Conservation (phyloP, 2,888 invertebrate species). For the Podabrus alpinus region DNA sequence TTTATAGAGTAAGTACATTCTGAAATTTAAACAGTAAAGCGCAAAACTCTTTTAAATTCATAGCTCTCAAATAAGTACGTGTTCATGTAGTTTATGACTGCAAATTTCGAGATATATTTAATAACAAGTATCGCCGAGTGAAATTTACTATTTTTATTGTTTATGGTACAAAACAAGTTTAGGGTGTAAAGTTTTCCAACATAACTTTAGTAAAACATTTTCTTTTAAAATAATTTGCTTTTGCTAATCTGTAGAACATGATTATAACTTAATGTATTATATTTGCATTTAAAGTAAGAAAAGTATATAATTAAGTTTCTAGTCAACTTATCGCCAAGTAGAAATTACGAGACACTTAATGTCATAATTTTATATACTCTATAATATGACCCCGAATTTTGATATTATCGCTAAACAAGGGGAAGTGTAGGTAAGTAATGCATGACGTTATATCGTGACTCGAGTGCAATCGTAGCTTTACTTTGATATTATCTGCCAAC, state of each 20-base stretch:
- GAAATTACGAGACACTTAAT: conserved; percentile 24
- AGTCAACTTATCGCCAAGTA: conserved; percentile 14
- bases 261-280: conserved; percentile 5
- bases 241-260: not conserved
- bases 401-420: conserved; percentile 18
- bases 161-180: not conserved
- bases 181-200: conserved; percentile 3
- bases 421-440: conserved; percentile 21
- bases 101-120: conserved; percentile 23
- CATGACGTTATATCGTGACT: conserved; percentile 32
- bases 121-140: conserved; percentile 31
- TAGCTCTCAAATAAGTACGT: conserved; percentile 17
- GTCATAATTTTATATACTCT: conserved; percentile 26
- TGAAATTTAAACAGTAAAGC: conserved; percentile 12
- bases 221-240: not conserved
- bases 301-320: conserved; percentile 20
- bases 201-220: not conserved
- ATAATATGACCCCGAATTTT: conserved; percentile 21
- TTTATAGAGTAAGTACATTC: not conserved
- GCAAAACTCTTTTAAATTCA: conserved; percentile 24
- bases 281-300: conserved; percentile 21
- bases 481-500: conserved; percentile 16
- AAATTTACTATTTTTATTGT: conserved; percentile 10
- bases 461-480: conserved; percentile 28
- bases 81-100: conserved; percentile 21